phyloP scores from a whole-genome alignment of 2,113 vertebrate species.

The Lathamus discolor region DNA sequence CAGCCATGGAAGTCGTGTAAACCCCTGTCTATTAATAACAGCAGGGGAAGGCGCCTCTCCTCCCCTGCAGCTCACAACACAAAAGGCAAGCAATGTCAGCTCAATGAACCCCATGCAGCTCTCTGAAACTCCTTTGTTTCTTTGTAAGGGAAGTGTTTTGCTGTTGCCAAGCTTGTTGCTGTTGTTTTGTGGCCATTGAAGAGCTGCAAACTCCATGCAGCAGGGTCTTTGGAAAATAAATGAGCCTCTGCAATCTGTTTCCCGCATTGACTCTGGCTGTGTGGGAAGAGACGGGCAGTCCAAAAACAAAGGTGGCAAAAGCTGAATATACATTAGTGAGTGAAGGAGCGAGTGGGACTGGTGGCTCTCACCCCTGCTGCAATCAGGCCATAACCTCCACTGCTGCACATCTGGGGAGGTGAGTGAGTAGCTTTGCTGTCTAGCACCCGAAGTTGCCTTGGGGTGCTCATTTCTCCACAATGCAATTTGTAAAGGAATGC shows the following conservation, averaged over 20 bases:
- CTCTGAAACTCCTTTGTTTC: neutral
- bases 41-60: neutral
- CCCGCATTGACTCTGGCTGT: neutral
- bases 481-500: neutral
- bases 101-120: neutral
- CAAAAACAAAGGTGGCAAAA: neutral
- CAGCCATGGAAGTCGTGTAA: neutral
- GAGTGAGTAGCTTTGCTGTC: neutral
- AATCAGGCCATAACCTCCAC: neutral
- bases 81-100: no score
- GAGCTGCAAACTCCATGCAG: neutral
- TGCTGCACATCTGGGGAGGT: rapidly evolving
- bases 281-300: neutral
- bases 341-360: neutral
- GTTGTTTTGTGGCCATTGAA: neutral
- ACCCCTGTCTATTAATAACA: neutral
- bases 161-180: neutral
- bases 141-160: neutral
- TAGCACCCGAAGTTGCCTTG: neutral
- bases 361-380: rapidly evolving
- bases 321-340: neutral
- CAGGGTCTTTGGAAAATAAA: neutral
- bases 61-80: neutral
- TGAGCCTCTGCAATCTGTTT: neutral
- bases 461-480: neutral